Base-by-base conservation (phyloP, 2,797 vertebrate species). In the Pogoniulus pusillus region DNA sequence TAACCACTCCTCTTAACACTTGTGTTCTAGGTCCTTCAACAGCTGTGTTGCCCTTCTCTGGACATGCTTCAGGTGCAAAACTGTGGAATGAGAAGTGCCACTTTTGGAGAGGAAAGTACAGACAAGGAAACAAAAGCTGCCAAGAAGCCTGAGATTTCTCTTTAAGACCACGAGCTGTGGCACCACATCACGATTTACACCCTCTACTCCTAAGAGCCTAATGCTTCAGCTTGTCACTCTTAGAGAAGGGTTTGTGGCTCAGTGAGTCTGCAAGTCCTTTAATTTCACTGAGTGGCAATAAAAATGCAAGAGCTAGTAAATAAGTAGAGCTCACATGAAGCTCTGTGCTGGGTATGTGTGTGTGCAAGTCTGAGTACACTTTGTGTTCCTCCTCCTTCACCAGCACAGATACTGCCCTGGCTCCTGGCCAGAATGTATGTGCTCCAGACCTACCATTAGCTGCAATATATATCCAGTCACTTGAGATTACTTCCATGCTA, bases 401-500 rank as follows among this genome's bases (percentile, higher is more conserved):
- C 72, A n/a, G 85, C 74, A 58, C 81, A 73, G 78, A 75, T 32
- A 76, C 87, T 94, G 91, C 92, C 72, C 91, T 96, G 96, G 95
- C 88, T 85, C 64, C 60, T 58, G 7, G 75, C 95, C 95, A 96
- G 89, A 22, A 53, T 82, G 60, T 4, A 69, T 85, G 63, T 27
- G 79, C 71, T 63, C 86, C 93, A 91, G 92, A 75, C 70, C 68
- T 37, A 47, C 84, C 39, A 82, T 90, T 79, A 96, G 91, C 89
- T 76, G 90, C 87, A 82, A 82, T 29, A 59, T 30, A 35, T 45
- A 81, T 32, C 71, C 91, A 85, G 88, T 51, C 96, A 71, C 89
- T 39, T 63, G 96, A 93, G 95, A 91, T 89, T 94, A 91, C 85
- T 87, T 93, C 91, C 87, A 57, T 57, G 57, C 85, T 93, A 91